phyloP scores from a whole-genome alignment of 2,113 vertebrate genomes.

The Gopherus evgoodei region DNA sequence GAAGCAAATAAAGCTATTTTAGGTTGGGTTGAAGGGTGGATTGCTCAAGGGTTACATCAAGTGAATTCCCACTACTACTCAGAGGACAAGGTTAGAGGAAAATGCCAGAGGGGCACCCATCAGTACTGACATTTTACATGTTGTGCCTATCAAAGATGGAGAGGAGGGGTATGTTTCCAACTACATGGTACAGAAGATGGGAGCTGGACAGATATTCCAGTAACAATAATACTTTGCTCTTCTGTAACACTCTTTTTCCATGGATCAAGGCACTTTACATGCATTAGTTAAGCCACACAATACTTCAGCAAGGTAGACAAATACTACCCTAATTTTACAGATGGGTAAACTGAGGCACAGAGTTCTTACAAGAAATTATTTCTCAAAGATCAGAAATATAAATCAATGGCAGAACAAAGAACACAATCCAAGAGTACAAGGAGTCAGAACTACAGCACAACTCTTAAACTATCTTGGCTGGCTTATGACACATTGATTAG shows the following conservation, averaged over 20 bases:
- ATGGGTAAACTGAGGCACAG: background rate
- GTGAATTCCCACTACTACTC: background rate
- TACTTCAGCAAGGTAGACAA: background rate
- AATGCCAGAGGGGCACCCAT: too few species aligned
- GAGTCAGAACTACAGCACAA: background rate
- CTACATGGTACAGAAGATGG: background rate
- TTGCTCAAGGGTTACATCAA: background rate
- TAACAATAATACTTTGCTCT: background rate
- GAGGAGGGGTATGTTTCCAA: background rate
- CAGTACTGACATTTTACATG: too few species aligned
- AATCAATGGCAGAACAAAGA: background rate
- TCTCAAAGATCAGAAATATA: background rate
- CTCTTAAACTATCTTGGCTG: background rate
- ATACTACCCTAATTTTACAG: too few species aligned
- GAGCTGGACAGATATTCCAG: background rate
- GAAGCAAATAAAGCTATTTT: background rate
- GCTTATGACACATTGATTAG: background rate
- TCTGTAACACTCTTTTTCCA: background rate
- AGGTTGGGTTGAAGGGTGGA: background rate
- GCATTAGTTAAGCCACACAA: background rate
- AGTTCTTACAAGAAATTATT: background rate
- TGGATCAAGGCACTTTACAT: background rate
- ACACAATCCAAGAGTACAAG: background rate
- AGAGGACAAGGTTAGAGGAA: background rate
- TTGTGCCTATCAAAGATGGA: background rate